Percentiles rank a stretch among this genome's conserved stretches.
Evolutionary conservation across 2,113 vertebrate species (phyloP).

Genomic region (Cynoglossus semilaevis): DNA sequence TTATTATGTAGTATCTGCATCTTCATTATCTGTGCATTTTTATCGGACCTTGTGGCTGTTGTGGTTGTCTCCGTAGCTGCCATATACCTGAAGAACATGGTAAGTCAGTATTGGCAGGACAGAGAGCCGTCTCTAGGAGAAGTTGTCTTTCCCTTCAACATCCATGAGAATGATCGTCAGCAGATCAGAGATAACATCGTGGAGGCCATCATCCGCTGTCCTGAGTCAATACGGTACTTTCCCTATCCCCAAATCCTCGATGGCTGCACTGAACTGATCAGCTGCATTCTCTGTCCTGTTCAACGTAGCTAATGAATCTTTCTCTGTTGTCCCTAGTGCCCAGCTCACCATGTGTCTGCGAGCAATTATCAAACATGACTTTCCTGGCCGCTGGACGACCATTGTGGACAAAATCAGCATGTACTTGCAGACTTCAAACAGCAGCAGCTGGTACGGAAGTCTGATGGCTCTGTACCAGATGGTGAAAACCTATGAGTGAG

Average conservation of each 20-base stretch:
- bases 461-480: conserved; percentile 93
- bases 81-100: conserved; percentile 99
- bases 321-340: conserved; percentile 66
- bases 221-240: conserved; percentile 89
- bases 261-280: neutral
- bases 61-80: conserved; percentile 77
- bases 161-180: conserved; percentile 94
- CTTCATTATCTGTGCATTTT: too few relatives aligned
- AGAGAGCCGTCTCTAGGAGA: conserved; percentile 87
- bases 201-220: conserved; percentile 93
- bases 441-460: conserved; percentile 91
- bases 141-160: conserved; percentile 91
- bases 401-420: conserved; percentile 91
- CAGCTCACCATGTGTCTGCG: conserved; percentile 95
- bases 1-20: neutral
- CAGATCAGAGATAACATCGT: conserved; percentile 95
- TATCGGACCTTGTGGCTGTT: neutral
- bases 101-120: conserved; percentile 97
- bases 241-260: neutral
- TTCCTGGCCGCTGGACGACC: conserved; percentile 92
- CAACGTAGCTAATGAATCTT: neutral
- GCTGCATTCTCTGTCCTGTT: neutral
- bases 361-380: conserved; percentile 94
- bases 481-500: conserved; percentile 98
- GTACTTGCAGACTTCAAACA: conserved; percentile 90